These are phyloP conservation scores for Mesodorylaimus sp. DNA, from an alignment of 2,888 invertebrate species.

Conservation along the genomic window DNA sequence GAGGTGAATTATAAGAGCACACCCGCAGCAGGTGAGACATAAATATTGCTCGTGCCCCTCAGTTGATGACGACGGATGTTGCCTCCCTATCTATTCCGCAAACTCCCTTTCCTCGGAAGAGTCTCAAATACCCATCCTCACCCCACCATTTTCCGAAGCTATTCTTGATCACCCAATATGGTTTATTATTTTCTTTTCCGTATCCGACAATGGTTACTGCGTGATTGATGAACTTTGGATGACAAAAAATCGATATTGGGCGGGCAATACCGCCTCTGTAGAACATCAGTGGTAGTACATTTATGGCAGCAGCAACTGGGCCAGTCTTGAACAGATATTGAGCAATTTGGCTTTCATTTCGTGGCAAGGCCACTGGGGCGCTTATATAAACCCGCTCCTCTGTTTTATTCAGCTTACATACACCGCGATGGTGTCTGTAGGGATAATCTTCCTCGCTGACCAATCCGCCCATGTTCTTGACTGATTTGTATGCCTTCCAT, in stretches of 20 bases:
- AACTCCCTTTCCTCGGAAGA: conserved; percentile 80
- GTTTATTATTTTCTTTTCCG: conserved; percentile 18
- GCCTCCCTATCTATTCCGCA: conserved; percentile 83
- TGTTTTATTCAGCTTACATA: too few species aligned
- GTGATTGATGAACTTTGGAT: conserved; percentile 50
- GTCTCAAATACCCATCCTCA: conserved; percentile 45
- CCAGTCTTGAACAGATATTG: conserved; percentile 24
- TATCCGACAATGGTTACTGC: conserved; percentile 40
- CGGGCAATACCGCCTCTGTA: conserved; percentile 28
- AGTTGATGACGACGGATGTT: conserved; percentile 47
- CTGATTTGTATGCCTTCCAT: conserved; percentile 62
- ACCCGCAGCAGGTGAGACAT: too few species aligned
- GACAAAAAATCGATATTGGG: conserved; percentile 21
- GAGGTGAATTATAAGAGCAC: too few species aligned
- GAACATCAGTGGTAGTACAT: conserved; percentile 29
- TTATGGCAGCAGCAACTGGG: conserved; percentile 31
- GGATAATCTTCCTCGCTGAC: conserved; percentile 77
- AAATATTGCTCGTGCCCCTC: too few species aligned
- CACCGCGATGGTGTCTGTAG: too few species aligned
- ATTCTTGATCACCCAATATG: conserved; percentile 29
- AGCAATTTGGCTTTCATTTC: conserved; percentile 24
- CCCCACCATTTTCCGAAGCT: conserved; percentile 26
- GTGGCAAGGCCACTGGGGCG: conserved; percentile 38
- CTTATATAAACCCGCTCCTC: too few species aligned
- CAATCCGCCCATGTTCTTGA: conserved; percentile 53